Conservation (phyloP, 2,888 invertebrate genomes). For the Dysmachus trigonus region DNA sequence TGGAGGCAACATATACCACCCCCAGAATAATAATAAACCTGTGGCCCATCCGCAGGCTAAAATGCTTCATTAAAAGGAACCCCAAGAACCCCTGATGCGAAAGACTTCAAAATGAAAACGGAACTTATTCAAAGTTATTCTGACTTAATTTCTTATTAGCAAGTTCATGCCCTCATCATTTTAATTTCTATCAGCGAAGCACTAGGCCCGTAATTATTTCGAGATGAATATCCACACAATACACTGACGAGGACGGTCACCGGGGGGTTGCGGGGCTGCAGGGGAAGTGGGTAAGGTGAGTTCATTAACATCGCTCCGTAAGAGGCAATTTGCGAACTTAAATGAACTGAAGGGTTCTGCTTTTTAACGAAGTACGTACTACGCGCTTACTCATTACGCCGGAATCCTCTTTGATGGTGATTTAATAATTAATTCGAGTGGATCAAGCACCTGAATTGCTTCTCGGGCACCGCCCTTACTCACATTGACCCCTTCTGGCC, state of each 20-base stretch:
- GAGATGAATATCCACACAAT: background rate
- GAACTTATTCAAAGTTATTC: background rate
- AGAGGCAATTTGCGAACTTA: background rate
- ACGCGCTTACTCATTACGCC: background rate
- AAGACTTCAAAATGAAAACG: background rate
- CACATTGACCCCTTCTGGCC: background rate
- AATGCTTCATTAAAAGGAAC: background rate
- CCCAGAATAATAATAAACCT: background rate
- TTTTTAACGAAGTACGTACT: background rate
- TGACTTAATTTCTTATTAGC: background rate
- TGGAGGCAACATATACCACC: background rate
- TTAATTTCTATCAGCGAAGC: background rate
- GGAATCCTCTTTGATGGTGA: background rate
- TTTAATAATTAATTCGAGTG: background rate
- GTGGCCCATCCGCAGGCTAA: background rate
- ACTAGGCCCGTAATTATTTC: background rate
- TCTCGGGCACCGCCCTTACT: background rate
- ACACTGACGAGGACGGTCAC: background rate
- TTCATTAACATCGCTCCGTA: background rate
- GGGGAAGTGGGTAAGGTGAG: background rate
- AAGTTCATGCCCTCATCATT: background rate
- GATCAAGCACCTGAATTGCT: background rate
- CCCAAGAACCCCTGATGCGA: background rate
- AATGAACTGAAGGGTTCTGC: background rate
- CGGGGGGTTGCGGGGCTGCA: background rate